Conservation (phyloP, 1,140 invertebrate species). For the Diuraphis noxia region DNA sequence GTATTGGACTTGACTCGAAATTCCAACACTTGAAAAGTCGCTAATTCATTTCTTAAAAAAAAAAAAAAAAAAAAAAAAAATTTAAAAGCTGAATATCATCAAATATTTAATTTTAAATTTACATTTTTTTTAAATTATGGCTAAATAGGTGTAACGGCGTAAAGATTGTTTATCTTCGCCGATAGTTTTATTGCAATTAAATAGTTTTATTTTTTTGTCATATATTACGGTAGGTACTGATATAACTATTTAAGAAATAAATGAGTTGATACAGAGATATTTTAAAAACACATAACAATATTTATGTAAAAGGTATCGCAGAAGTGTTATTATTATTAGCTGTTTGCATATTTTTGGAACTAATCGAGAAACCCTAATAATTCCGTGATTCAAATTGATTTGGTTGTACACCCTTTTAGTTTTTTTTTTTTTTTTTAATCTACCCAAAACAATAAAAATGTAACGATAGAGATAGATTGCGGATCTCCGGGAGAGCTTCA, state of each 20-base stretch:
- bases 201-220: not conserved
- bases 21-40: too few species aligned
- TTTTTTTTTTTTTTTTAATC: slow-evolving; percentile 11
- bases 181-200: not conserved
- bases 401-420: not conserved
- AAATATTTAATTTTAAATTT: not conserved
- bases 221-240: not conserved
- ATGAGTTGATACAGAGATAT: not conserved
- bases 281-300: too few species aligned
- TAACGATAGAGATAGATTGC: slow-evolving; percentile 85
- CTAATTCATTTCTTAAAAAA: too few species aligned
- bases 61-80: too few species aligned
- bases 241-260: not conserved
- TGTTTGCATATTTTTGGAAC: not conserved
- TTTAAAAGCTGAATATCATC: not conserved
- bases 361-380: not conserved
- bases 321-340: not conserved
- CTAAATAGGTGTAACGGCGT: not conserved
- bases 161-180: not conserved
- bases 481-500: slow-evolving; percentile 84
- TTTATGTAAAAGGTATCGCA: not conserved
- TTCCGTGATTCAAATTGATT: not conserved
- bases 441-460: slow-evolving; percentile 42
- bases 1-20: not conserved
- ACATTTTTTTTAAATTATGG: not conserved